Conservation (phyloP, 2,888 invertebrate genomes). For the Idaea dimidiata region DNA sequence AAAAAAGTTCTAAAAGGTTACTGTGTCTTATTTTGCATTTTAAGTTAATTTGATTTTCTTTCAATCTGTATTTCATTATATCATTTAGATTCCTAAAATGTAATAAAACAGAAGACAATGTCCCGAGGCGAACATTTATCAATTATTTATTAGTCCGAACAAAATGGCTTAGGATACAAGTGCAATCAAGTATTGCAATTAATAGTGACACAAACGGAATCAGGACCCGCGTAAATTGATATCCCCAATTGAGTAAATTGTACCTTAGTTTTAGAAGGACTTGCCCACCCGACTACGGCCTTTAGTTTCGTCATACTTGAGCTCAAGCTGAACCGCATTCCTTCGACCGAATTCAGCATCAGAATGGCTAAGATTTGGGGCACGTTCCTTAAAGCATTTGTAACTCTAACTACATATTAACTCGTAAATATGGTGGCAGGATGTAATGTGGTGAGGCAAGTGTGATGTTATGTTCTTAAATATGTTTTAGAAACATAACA, state of each 20-base stretch:
- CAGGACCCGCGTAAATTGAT: slow-evolving; percentile 1
- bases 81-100: neutral
- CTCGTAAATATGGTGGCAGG: neutral
- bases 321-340: slow-evolving; percentile 15
- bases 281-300: slow-evolving; percentile 23
- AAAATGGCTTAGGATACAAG: neutral
- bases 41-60: too few relatives aligned
- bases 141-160: neutral
- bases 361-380: slow-evolving; percentile 18
- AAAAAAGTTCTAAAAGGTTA: too few relatives aligned
- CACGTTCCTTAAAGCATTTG: neutral
- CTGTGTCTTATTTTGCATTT: too few relatives aligned
- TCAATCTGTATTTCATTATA: too few relatives aligned
- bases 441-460: neutral
- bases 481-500: too few relatives aligned
- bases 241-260: slow-evolving; percentile 18
- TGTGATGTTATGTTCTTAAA: neutral
- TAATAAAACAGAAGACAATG: neutral
- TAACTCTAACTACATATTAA: neutral
- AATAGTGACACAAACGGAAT: neutral
- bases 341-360: slow-evolving; percentile 22
- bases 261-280: slow-evolving; percentile 15
- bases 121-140: neutral
- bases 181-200: neutral
- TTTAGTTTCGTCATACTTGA: slow-evolving; percentile 28